A percentile compares a stretch with the other conserved stretches of the same genome.
Evolutionary conservation across 2,888 invertebrate species (phyloP).

Genomic region (Agrochola lychnidis): DNA sequence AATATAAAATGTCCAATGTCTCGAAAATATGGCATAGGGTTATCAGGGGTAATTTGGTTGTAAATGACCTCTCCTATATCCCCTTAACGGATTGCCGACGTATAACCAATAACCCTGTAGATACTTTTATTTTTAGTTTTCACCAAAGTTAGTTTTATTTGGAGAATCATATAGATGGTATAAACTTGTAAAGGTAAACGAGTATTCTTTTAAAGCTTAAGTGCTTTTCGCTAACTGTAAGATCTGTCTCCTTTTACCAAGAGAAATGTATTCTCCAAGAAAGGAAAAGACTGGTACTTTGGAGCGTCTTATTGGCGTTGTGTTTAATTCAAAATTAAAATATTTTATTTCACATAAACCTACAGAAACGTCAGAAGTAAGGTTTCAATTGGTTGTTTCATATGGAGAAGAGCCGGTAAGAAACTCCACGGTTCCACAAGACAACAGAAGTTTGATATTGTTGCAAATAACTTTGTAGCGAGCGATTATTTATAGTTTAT

Average conservation of each 20-base stretch:
- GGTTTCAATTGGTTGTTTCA: not conserved
- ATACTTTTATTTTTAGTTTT: not conserved
- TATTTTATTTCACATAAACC: not conserved
- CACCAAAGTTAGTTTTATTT: not conserved
- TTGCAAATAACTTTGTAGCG: not conserved
- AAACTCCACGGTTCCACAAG: not conserved
- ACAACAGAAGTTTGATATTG: not conserved
- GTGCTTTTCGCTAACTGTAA: not conserved
- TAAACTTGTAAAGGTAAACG: not conserved
- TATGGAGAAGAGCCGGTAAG: not conserved
- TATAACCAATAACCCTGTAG: too few relatives aligned
- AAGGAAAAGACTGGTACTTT: not conserved
- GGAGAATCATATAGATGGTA: not conserved
- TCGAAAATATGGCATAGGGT: too few relatives aligned
- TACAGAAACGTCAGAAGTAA: not conserved
- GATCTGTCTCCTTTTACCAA: not conserved
- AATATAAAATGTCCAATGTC: too few relatives aligned
- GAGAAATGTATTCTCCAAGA: not conserved
- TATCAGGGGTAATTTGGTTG: too few relatives aligned
- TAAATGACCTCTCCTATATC: too few relatives aligned
- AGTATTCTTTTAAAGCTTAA: not conserved
- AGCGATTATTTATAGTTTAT: not conserved
- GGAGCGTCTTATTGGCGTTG: not conserved
- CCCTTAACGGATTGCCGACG: too few relatives aligned
- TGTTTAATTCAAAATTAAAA: not conserved